Conservation (phyloP, 2,797 vertebrate genomes). For the Spheniscus humboldti region DNA sequence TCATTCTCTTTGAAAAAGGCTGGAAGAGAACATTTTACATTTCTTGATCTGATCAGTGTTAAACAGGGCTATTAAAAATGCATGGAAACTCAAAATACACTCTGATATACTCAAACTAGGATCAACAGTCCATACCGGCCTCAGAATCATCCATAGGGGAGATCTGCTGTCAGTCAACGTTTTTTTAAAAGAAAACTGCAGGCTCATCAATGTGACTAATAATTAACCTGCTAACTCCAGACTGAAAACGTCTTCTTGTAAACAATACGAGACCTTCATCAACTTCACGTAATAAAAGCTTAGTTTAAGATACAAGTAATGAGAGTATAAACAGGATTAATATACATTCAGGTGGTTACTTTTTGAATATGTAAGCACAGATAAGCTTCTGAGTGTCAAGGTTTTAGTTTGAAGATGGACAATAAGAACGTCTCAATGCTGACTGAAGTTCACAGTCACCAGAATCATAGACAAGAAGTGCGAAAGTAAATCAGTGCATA, state of each 20-base stretch:
- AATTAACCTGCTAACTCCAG: not conserved
- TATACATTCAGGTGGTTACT: not conserved
- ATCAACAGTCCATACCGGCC: not conserved
- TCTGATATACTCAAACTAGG: not conserved
- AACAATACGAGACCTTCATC: not conserved
- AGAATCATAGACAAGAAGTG: not conserved
- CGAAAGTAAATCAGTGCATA: not conserved
- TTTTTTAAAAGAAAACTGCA: not conserved
- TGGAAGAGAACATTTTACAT: not conserved
- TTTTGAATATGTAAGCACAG: accelerated
- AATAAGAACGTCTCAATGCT: not conserved
- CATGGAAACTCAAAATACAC: not conserved
- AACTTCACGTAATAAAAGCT: not conserved
- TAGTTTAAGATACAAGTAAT: not conserved
- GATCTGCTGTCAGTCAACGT: not conserved
- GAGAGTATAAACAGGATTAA: not conserved
- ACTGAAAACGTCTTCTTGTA: not conserved
- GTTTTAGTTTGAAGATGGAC: not conserved
- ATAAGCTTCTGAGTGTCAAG: not conserved
- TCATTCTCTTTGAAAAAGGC: not conserved
- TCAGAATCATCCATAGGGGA: not conserved
- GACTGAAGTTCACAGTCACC: not conserved
- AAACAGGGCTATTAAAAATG: not conserved
- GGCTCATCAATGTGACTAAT: not conserved
- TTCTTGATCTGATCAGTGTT: not conserved